Percentiles rank a stretch among this genome's conserved stretches.
Conservation (phyloP, 2,888 invertebrate genomes). For the Marronus borbonicus region DNA sequence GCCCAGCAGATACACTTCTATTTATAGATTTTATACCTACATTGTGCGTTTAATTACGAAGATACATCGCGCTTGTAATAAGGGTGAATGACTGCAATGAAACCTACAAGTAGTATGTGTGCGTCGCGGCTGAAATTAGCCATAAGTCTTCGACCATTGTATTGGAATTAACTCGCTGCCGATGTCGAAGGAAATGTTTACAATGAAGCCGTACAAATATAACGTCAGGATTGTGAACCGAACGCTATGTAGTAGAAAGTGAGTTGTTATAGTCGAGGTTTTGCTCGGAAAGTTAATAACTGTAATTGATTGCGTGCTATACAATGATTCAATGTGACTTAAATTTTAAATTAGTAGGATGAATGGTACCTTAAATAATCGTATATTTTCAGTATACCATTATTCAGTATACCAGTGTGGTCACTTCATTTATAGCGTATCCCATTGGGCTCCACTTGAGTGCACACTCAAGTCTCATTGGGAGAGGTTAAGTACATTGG, state of each 20-base stretch:
- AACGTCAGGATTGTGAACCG: constrained; percentile 7
- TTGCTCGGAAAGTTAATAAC: constrained; percentile 2
- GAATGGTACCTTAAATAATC: too few species aligned
- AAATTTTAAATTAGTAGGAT: too few species aligned
- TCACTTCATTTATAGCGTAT: too few species aligned
- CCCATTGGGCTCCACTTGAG: too few species aligned
- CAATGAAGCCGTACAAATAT: constrained; percentile 26
- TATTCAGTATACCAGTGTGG: too few species aligned
- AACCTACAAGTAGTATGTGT: background rate
- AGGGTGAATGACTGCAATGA: constrained; percentile 31
- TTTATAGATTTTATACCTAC: constrained; percentile 31
- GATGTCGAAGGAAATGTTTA: constrained; percentile 22
- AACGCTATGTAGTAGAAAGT: constrained; percentile 13
- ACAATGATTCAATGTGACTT: too few species aligned
- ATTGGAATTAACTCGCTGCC: constrained; percentile 21
- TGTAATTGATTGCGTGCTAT: constrained; percentile 1
- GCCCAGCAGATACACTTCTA: constrained; percentile 19
- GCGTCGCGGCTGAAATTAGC: constrained; percentile 20
- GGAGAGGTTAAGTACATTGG: too few species aligned
- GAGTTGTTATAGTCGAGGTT: constrained; percentile 14
- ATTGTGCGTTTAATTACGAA: constrained; percentile 33
- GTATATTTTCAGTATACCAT: too few species aligned
- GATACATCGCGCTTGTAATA: constrained; percentile 31
- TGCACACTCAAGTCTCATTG: too few species aligned
- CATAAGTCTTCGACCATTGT: constrained; percentile 19